Conservation (phyloP, 2,888 invertebrate genomes). For the Mesorhabditis spiculigera region DNA sequence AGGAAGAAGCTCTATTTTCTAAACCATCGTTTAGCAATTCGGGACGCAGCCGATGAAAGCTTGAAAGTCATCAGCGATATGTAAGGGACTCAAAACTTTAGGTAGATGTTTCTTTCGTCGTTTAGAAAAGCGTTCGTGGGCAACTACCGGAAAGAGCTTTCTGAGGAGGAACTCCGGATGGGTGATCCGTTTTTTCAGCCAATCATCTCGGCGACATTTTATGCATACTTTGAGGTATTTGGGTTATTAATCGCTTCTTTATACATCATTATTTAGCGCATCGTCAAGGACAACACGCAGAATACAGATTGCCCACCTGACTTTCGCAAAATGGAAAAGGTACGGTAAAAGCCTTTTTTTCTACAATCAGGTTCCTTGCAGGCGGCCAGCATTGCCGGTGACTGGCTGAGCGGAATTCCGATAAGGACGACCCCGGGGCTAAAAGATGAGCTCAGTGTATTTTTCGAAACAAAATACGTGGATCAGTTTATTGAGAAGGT, state of each 20-base stretch:
- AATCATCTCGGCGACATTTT: background rate
- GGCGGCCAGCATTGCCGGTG: background rate
- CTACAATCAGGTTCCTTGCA: too few species aligned
- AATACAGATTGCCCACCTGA: background rate
- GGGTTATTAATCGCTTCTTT: background rate
- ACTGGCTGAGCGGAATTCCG: background rate
- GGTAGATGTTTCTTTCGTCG: too few species aligned
- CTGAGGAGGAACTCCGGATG: background rate
- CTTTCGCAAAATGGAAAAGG: background rate
- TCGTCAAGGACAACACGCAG: background rate
- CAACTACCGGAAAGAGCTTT: background rate
- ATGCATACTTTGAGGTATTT: background rate
- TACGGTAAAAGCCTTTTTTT: too few species aligned
- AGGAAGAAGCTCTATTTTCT: background rate
- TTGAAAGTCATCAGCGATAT: too few species aligned
- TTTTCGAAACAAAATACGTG: background rate
- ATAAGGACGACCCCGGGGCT: background rate
- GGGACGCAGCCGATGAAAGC: too few species aligned
- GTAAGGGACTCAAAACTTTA: too few species aligned
- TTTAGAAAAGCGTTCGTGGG: background rate
- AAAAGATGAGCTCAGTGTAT: background rate
- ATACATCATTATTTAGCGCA: background rate
- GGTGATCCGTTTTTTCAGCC: constrained; percentile 6
- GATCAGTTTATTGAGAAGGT: constrained; percentile 2
- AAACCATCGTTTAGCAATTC: too few species aligned